These are phyloP conservation scores for Diplodus puntazzo DNA, from an alignment of 2,797 vertebrate genomes.

Conservation along the genomic window DNA sequence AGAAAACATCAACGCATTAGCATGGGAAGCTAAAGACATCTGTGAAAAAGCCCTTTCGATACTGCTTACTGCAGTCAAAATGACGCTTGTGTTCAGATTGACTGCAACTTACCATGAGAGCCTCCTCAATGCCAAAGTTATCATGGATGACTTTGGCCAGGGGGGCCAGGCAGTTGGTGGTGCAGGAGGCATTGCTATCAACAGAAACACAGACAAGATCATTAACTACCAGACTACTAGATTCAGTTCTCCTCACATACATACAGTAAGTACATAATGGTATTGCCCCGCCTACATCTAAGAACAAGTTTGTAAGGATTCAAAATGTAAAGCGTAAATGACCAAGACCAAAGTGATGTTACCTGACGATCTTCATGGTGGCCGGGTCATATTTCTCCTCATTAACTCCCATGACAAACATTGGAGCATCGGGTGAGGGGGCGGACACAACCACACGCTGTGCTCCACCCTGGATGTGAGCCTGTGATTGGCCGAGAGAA, in stretches of 20 bases:
- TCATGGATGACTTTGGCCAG: constrained; percentile 93
- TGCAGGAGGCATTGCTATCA: constrained; percentile 93
- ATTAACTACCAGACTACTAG: background rate
- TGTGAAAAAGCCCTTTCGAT: background rate
- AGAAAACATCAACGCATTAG: background rate
- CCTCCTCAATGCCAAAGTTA: constrained; percentile 91
- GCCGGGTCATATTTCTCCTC: constrained; percentile 89
- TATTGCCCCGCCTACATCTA: background rate
- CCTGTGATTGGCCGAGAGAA: constrained; percentile 65
- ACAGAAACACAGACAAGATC: constrained; percentile 36
- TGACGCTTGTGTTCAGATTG: background rate
- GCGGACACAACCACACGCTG: constrained; percentile 89
- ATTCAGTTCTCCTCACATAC: background rate
- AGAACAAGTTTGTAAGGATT: background rate
- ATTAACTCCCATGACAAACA: constrained; percentile 94
- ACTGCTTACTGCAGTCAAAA: background rate
- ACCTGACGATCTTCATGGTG: constrained; percentile 92
- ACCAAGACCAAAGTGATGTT: constrained; percentile 5
- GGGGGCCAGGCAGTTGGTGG: constrained; percentile 95
- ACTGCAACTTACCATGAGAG: constrained; percentile 88
- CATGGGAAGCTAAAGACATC: no score
- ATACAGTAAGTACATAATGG: background rate
- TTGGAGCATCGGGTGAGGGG: constrained; percentile 91
- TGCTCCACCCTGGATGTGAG: constrained; percentile 88
- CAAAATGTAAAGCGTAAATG: background rate